Evolutionary conservation across 2,888 invertebrate species (phyloP).

Genomic region (Ptilodon capucinus): DNA sequence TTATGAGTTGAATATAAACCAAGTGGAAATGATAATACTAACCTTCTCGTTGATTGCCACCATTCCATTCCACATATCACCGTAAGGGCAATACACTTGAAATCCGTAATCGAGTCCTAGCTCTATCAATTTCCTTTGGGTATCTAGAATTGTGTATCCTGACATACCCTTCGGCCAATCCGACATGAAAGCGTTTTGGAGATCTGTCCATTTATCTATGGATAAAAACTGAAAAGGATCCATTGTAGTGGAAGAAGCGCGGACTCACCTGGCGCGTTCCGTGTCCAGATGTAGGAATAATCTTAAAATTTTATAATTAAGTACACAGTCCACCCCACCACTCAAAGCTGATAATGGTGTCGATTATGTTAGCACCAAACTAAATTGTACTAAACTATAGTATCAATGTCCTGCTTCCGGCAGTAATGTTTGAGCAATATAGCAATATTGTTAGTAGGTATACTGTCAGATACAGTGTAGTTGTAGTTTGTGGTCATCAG

Average conservation of each 20-base stretch:
- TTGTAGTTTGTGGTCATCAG: too few relatives aligned
- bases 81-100: conserved; percentile 65
- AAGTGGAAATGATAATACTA: conserved; percentile 8
- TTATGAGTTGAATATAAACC: too few relatives aligned
- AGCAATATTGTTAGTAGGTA: too few relatives aligned
- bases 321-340: not conserved
- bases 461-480: too few relatives aligned
- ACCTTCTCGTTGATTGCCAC: conserved; percentile 57
- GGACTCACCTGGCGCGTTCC: not conserved
- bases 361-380: not conserved
- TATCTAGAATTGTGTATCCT: conserved; percentile 57
- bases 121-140: conserved; percentile 50
- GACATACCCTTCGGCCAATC: conserved; percentile 56
- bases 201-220: conserved; percentile 38
- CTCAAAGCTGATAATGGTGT: not conserved
- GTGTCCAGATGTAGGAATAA: too few relatives aligned
- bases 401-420: too few relatives aligned
- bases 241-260: conserved; percentile 3
- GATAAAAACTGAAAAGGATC: conserved; percentile 37
- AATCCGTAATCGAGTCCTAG: conserved; percentile 45
- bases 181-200: conserved; percentile 36
- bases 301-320: not conserved
- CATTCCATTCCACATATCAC: conserved; percentile 59
- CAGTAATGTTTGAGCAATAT: too few relatives aligned
- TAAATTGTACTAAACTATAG: too few relatives aligned